Evolutionary conservation across 2,888 invertebrate species (phyloP), one percentile per base, ranked within the genome.

Genomic region (Stramonita haemastoma): DNA sequence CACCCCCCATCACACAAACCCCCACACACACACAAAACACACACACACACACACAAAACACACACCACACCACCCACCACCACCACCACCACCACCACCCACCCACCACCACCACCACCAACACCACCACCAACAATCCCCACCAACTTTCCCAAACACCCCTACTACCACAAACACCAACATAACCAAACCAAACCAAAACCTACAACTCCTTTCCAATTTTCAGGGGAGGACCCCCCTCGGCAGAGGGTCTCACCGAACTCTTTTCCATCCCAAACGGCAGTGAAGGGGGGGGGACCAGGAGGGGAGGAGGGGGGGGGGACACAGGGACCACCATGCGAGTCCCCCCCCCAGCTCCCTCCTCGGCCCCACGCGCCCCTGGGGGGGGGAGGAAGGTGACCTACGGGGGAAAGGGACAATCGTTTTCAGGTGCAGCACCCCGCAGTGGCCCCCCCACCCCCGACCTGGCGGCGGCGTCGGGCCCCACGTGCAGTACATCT

Each of bases 401-500:
- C 70, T 89, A 89, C 85, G 89, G 85, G 46, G 85, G 89, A 85
- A 89, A 89, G 57, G n/a, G 89, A 89, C 36, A 84, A 84, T 36
- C 73, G 89, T 26, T 85, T 89, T 46, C 89, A 89, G 73, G 56
- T 89, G 66, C 66, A 86, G 19, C 86, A 60, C 15, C 57, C 11
- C n/a, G 46, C 84, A 66, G 36, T 17, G 70, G 70, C 8, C 13
- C n/a, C 19, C 70, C 36, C 60, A 84, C 84, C 26, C 70, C 85
- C 6, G 89, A 89, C 84, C 26, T 70, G 11, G 73, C 85, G 2
- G 46, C 36, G 46, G 56, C 85, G 19, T 66, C 60, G 8, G 83
- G 81, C 1, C 89, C 85, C 89, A 89, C 89, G 89, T 89, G 89
- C 89, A 89, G 46, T 89, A 89, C 60, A 83, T 89, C 60, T 89